Percentiles rank a stretch among this genome's conserved stretches.
These are phyloP conservation scores for Coelopa pilipes DNA, from an alignment of 2,888 invertebrate species.

Conservation along the genomic window DNA sequence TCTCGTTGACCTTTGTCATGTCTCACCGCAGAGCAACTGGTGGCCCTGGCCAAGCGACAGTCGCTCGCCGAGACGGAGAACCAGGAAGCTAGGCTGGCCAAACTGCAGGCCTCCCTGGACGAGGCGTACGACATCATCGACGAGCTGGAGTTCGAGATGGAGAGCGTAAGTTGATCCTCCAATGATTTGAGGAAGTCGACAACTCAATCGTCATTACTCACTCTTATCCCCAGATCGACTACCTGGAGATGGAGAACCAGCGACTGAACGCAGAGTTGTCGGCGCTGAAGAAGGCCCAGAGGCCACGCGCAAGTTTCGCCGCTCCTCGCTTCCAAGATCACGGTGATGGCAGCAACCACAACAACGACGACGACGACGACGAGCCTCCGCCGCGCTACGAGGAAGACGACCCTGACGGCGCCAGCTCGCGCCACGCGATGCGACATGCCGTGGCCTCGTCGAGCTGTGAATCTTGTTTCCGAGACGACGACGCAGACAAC, in stretches of 20 bases:
- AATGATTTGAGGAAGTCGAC: background rate
- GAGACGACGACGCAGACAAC: slow-evolving; percentile 52
- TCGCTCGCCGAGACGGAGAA: slow-evolving; percentile 27
- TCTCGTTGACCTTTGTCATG: too few relatives aligned
- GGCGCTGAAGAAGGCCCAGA: slow-evolving; percentile 45
- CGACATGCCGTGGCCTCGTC: slow-evolving; percentile 49
- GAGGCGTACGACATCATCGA: slow-evolving; percentile 63
- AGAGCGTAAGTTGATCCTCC: slow-evolving; percentile 54
- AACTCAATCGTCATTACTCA: too few relatives aligned
- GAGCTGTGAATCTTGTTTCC: slow-evolving; percentile 47
- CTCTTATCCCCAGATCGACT: slow-evolving; percentile 52
- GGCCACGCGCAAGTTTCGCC: background rate
- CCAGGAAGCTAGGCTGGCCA: slow-evolving; percentile 41
- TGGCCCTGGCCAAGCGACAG: slow-evolving; percentile 45
- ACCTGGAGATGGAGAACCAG: slow-evolving; percentile 61
- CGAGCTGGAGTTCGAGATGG: slow-evolving; percentile 64
- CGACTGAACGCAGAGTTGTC: slow-evolving; percentile 55
- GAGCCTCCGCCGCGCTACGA: slow-evolving; percentile 50
- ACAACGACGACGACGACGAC: slow-evolving; percentile 32
- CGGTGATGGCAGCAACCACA: too few relatives aligned
- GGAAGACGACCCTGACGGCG: slow-evolving; percentile 36
- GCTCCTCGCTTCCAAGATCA: too few relatives aligned
- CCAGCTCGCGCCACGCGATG: slow-evolving; percentile 32
- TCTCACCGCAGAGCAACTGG: slow-evolving; percentile 47
- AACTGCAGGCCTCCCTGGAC: slow-evolving; percentile 55